Conservation (phyloP, 1,140 invertebrate species). For the Gyrodactylus bullatarudis region DNA sequence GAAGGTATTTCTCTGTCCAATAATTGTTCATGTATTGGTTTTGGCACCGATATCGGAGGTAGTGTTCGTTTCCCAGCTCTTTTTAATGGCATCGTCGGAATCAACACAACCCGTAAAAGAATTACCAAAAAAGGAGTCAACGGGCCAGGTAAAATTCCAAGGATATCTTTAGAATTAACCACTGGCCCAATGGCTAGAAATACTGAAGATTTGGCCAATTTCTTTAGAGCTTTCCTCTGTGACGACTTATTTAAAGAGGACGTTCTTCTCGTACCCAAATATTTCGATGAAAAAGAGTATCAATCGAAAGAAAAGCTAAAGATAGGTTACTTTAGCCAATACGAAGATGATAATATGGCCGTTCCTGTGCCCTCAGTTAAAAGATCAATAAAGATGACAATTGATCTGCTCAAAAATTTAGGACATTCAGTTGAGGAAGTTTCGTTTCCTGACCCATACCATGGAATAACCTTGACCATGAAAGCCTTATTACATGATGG, state of each 20-base stretch:
- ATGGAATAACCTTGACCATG: not conserved
- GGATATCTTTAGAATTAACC: not conserved
- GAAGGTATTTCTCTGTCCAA: constrained; percentile 27
- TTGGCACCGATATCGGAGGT: constrained; percentile 77
- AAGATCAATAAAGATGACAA: not conserved
- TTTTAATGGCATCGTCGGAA: constrained; percentile 76
- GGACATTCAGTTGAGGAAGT: not conserved
- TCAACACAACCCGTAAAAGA: constrained; percentile 44
- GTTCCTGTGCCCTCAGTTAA: not conserved
- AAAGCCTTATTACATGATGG: not conserved
- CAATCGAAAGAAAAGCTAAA: not conserved
- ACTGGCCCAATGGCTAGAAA: not conserved
- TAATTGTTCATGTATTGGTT: constrained; percentile 41
- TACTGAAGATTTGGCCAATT: not conserved
- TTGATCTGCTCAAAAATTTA: not conserved
- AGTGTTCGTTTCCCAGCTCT: constrained; percentile 70
- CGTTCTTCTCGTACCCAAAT: not conserved
- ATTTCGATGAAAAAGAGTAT: constrained; percentile 1
- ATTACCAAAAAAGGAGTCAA: not conserved
- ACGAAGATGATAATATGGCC: not conserved
- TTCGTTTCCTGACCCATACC: not conserved
- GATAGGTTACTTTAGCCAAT: not conserved
- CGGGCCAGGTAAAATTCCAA: not conserved
- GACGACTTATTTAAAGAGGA: not conserved
- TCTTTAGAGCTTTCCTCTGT: not conserved